Base-by-base conservation (phyloP, 2,797 vertebrate genomes). In the Distichodus sexfasciatus region DNA sequence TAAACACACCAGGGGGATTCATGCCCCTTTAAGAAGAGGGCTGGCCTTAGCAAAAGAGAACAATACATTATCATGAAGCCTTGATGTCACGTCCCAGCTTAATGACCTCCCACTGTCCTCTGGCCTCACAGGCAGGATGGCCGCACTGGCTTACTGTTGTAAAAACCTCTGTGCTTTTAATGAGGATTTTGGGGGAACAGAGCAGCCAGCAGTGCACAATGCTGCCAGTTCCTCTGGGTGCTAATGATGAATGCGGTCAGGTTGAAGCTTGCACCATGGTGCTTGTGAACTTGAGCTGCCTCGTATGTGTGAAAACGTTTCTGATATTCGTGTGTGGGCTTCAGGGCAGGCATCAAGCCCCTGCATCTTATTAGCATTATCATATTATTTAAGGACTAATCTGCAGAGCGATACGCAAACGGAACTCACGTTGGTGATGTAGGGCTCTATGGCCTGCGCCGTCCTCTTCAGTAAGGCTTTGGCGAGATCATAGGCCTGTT, bases 381-480 rank as follows among this genome's bases (percentile, higher is more conserved):
- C 11, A 15, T 11, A 36, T 6, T 2, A 23, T 14, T 21, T 14
- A 43, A 61, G 36, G 46, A 12, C 9, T 21, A 17, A 17, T 36
- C 14, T 3, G 41, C 28, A 17, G 14, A 23, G n/a, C 4, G 15
- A 46, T 8, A 19, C 4, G 28, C 3, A 58, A 51, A 10, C 5
- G 2, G 15, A 31, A 80, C 97, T 96, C 91, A 99, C 97, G 50
- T 99, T 99, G 76, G 97, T 98, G 80, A 99, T 99, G 81, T 98
- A 99, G 0, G 97, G 96, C 76, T 99, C 97, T 67, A 99, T 98
- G 44, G 96, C 94, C 86, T 99, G 96, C 0, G 96, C 96, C 0
- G 97, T 99, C 85, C 96, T 96, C 91, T 99, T 99, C 82, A 99
- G 88, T 74, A 99, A 88, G 72, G 97, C 96, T 80, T 99, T 99